Base-by-base conservation (phyloP, 2,888 invertebrate genomes). In the Euplexia lucipara region DNA sequence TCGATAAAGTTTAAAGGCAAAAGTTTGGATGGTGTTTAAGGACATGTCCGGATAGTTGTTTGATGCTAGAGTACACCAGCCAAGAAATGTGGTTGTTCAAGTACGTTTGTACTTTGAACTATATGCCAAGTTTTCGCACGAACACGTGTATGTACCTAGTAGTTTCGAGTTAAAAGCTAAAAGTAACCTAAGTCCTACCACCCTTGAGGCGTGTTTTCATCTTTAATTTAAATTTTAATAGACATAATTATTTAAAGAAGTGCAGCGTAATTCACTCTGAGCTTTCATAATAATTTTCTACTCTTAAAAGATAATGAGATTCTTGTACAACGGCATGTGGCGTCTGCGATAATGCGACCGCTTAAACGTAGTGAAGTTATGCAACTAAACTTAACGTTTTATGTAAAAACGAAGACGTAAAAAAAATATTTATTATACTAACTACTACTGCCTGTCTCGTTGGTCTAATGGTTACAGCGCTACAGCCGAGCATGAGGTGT, bases 1-100 rank as follows among this genome's bases (percentile, higher is more conserved):
- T 92, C 88, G 91, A 90, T 84, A 89, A 93, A 92, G 90, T 93
- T 93, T 83, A 85, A 83, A 85, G 85, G 83, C 85, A 84, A 81
- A 78, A 83, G 86, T 85, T 87, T 76, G 72, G 79, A 74, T 79
- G 75, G 84, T 81, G 85, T 83, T 79, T 79, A 68, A 70, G 63
- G 39, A 70, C 69, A 75, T 64, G 68, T 75, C 70, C 56, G 48
- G 59, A 45, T 73, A 73, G 68, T 60, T 66, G 63, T 61, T 66
- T 59, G 58, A 66, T 64, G 60, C 45, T 64, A 26, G 42, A 32
- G 37, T 59, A 70, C 37, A 69, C 51, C 12, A 47, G 48, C 57
- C 48, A 54, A 45, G 66, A 56, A 62, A 70, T 57, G 62, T 62
- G 61, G 60, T 62, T 61, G 45, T 37, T 35, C 18, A 44, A 63